phyloP scores from a whole-genome alignment of 2,113 vertebrate species.

The Ia io region DNA sequence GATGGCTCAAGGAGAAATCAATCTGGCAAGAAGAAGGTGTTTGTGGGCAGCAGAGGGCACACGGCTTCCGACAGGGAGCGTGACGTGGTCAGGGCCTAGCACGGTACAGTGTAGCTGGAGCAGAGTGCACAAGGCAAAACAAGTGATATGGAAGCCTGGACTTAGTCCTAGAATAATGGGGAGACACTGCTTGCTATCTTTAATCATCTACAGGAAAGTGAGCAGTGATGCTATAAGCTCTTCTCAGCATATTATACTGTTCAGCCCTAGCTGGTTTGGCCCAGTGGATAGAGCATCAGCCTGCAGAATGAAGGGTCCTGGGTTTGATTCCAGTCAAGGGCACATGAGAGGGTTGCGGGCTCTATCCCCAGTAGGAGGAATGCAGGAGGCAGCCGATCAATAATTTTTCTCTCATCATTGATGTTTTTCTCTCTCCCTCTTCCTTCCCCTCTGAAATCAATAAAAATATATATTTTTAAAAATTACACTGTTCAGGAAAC shows the following conservation, averaged over 20 bases:
- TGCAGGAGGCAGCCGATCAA: too few species aligned
- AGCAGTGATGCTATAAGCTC: not conserved
- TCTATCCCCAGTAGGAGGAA: too few species aligned
- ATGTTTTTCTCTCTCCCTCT: too few species aligned
- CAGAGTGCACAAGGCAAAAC: not conserved
- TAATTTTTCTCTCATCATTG: too few species aligned
- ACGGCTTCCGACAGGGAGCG: not conserved
- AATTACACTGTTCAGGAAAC: not conserved
- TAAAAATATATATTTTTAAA: too few species aligned
- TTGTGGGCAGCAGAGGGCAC: not conserved
- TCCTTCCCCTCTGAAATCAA: too few species aligned
- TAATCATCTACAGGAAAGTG: not conserved
- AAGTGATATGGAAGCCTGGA: not conserved
- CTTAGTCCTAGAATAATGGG: not conserved
- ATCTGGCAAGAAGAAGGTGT: not conserved
- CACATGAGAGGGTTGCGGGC: too few species aligned
- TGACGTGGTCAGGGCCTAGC: not conserved
- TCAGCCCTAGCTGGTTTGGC: not conserved
- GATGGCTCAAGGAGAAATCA: not conserved
- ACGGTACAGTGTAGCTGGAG: not conserved
- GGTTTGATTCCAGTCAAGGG: too few species aligned
- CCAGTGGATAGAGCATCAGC: too few species aligned
- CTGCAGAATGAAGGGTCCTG: too few species aligned
- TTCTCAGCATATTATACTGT: not conserved
- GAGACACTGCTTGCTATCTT: not conserved